These are phyloP conservation scores for Catocala fraxini DNA, from an alignment of 2,888 invertebrate species.

Conservation along the genomic window DNA sequence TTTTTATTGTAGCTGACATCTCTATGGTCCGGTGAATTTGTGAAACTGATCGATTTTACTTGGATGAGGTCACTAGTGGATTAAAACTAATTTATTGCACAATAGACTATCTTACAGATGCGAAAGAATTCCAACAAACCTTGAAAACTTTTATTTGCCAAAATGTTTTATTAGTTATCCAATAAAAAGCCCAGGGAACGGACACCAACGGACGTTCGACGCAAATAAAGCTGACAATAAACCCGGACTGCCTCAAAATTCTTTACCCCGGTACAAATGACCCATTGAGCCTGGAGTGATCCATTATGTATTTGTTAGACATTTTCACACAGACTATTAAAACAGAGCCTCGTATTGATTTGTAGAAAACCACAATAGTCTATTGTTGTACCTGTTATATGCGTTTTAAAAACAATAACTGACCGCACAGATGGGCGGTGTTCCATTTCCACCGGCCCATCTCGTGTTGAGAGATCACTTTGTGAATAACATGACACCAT, in stretches of 20 bases:
- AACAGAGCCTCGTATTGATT: slow-evolving; percentile 38
- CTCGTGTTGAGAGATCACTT: slow-evolving; percentile 43
- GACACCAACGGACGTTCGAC: slow-evolving; percentile 9
- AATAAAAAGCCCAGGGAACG: slow-evolving; percentile 14
- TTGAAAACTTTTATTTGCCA: slow-evolving; percentile 2
- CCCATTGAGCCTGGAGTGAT: slow-evolving; percentile 30
- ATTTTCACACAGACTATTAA: slow-evolving; percentile 34
- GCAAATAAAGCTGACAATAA: slow-evolving; percentile 39
- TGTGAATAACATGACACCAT: slow-evolving; percentile 38
- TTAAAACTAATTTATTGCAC: slow-evolving; percentile 9
- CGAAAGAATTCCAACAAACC: too few species aligned
- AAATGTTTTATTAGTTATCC: slow-evolving; percentile 16
- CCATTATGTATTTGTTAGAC: slow-evolving; percentile 19
- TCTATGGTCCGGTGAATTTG: slow-evolving; percentile 37
- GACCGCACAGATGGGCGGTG: slow-evolving; percentile 57
- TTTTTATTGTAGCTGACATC: slow-evolving; percentile 29
- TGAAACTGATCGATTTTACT: slow-evolving; percentile 19
- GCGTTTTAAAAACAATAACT: slow-evolving; percentile 62
- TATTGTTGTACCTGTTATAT: slow-evolving; percentile 45
- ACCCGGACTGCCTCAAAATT: slow-evolving; percentile 22
- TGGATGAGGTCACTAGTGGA: slow-evolving; percentile 10
- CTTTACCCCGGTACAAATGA: slow-evolving; percentile 30
- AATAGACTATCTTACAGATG: neutral
- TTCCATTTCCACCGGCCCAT: slow-evolving; percentile 49
- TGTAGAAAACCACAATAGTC: slow-evolving; percentile 50